These are phyloP conservation scores for Erynnis tages DNA, from an alignment of 2,888 invertebrate genomes.

Conservation along the genomic window DNA sequence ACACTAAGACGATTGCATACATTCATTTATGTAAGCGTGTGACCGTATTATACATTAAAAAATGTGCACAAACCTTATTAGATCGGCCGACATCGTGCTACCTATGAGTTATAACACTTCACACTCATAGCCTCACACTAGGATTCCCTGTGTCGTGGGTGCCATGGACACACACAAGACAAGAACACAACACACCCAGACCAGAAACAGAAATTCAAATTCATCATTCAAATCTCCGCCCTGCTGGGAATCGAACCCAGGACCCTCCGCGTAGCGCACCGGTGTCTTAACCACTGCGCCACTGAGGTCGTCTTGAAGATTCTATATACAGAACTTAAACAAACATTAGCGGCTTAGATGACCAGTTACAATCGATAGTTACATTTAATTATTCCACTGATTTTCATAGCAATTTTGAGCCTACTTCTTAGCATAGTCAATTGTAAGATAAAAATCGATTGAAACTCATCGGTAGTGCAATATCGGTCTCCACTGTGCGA, in stretches of 20 bases:
- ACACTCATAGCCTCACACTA: no score
- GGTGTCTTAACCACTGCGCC: no score
- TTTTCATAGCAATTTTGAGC: constrained; percentile 9
- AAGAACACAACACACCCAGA: no score
- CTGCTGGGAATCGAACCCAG: no score
- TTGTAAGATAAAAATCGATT: not conserved
- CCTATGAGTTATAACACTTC: no score
- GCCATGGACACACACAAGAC: no score
- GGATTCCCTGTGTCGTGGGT: no score
- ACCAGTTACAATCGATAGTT: not conserved
- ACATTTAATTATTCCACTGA: not conserved
- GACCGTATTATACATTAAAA: constrained; percentile 21
- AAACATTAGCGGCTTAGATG: not conserved
- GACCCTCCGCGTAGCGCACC: no score
- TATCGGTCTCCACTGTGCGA: constrained; percentile 2
- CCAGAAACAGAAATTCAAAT: no score
- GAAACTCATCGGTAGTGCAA: constrained; percentile 7
- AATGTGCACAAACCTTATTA: constrained; percentile 50
- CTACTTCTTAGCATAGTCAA: not conserved
- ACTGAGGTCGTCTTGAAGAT: no score
- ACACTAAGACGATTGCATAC: constrained; percentile 17
- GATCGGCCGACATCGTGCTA: constrained; percentile 19
- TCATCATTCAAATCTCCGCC: no score
- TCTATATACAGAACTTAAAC: constrained; percentile 9
- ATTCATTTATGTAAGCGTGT: constrained; percentile 10